Conservation (phyloP, 2,888 invertebrate species). For the Eilema caniola region DNA sequence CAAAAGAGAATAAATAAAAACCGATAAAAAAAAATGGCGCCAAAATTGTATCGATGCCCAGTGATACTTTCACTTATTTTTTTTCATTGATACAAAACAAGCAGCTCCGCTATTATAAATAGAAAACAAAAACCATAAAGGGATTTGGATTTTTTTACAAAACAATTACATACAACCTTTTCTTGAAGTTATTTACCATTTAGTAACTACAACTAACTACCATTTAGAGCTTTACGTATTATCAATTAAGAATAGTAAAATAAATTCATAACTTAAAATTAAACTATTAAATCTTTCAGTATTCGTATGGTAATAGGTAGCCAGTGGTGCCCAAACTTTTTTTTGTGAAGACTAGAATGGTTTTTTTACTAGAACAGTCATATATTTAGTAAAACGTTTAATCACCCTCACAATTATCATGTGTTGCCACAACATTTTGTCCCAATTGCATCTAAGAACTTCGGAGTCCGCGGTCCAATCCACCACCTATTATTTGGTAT, state of each 20-base stretch:
- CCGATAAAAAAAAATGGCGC: too few relatives aligned
- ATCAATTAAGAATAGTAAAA: constrained; percentile 45
- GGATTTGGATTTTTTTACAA: background rate
- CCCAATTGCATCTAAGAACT: too few relatives aligned
- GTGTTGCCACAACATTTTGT: too few relatives aligned
- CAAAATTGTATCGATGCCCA: too few relatives aligned
- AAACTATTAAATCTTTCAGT: constrained; percentile 50
- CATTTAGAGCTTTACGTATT: constrained; percentile 24
- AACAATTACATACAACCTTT: background rate
- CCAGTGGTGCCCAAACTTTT: constrained; percentile 38
- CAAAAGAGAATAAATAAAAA: too few relatives aligned
- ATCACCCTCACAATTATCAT: too few relatives aligned
- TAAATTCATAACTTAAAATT: constrained; percentile 59
- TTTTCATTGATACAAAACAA: background rate
- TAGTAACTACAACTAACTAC: constrained; percentile 27
- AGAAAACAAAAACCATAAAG: background rate
- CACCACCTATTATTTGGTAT: background rate
- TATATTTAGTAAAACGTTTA: too few relatives aligned
- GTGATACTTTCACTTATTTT: background rate
- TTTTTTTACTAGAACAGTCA: too few relatives aligned
- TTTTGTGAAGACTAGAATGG: background rate
- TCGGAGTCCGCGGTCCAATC: too few relatives aligned
- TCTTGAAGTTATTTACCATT: background rate
- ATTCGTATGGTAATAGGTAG: constrained; percentile 27
- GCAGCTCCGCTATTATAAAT: too few relatives aligned